A percentile compares a stretch with the other conserved stretches of the same genome.
Evolutionary conservation across 1,140 invertebrate genomes (phyloP).

Genomic region (Drosophila serrata): DNA sequence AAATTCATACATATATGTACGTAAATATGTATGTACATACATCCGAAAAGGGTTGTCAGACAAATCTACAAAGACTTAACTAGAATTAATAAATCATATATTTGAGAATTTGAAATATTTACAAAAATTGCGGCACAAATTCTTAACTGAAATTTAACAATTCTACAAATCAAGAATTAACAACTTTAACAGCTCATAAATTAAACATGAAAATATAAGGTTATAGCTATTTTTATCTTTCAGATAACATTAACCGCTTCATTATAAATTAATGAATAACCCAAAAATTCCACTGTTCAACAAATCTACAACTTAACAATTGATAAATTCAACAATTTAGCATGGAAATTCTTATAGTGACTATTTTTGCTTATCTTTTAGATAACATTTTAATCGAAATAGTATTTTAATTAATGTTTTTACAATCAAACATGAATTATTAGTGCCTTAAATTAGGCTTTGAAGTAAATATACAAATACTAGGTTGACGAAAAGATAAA

Average conservation of each 20-base stretch:
- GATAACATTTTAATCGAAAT: not conserved
- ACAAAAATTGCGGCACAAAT: not conserved
- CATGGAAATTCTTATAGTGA: not conserved
- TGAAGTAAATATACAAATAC: not conserved
- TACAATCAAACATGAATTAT: not conserved
- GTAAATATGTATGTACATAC: not conserved
- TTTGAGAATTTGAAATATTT: too few relatives aligned
- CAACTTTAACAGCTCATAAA: too few relatives aligned
- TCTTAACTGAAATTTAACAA: not conserved
- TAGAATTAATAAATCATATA: too few relatives aligned
- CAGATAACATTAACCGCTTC: not conserved
- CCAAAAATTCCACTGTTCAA: too few relatives aligned
- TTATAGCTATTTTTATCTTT: too few relatives aligned
- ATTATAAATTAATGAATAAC: too few relatives aligned
- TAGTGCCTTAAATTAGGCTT: not conserved
- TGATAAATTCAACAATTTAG: not conserved
- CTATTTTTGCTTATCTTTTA: not conserved
- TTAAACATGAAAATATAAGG: too few relatives aligned
- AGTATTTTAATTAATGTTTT: not conserved
- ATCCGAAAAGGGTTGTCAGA: slow-evolving; percentile 1
- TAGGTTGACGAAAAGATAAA: too few relatives aligned
- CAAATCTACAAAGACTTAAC: slow-evolving; percentile 20
- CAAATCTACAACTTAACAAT: not conserved
- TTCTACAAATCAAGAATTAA: not conserved
- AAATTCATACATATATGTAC: not conserved